Conservation (phyloP, 2,888 invertebrate genomes). For the Dasypolia templi region DNA sequence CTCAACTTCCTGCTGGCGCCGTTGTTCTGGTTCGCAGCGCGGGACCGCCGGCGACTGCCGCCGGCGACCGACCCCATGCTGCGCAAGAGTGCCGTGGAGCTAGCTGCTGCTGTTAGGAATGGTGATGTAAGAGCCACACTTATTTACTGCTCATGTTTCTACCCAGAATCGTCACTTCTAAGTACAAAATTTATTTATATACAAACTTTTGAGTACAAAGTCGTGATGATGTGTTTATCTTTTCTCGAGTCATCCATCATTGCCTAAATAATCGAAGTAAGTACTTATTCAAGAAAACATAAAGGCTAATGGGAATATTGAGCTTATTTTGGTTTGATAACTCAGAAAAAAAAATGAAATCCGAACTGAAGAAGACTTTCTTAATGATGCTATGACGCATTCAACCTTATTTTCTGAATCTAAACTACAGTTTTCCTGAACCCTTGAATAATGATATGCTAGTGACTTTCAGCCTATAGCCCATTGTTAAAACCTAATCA, state of each 20-base stretch:
- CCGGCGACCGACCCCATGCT: constrained; percentile 88
- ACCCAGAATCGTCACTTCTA: background rate
- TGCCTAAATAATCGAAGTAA: background rate
- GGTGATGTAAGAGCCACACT: constrained; percentile 87
- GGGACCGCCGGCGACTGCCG: constrained; percentile 71
- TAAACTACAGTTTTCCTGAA: background rate
- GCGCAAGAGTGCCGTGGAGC: constrained; percentile 88
- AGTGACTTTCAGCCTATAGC: background rate
- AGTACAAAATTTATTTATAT: no score
- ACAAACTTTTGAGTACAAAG: no score
- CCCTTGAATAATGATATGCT: background rate
- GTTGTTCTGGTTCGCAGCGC: constrained; percentile 79
- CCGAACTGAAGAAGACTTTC: background rate
- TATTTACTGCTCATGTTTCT: background rate
- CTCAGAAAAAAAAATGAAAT: no score
- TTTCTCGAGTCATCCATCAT: background rate
- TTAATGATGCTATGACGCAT: no score
- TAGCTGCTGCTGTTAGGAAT: constrained; percentile 91
- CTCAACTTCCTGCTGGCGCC: constrained; percentile 82
- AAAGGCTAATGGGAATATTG: no score
- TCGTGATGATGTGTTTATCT: background rate
- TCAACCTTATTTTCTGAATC: background rate
- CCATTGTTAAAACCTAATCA: constrained; percentile 13
- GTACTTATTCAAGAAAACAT: no score
- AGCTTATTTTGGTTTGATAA: background rate